Evolutionary conservation across 1,140 invertebrate genomes (phyloP).

Genomic region (Philopotamus ludificatus): DNA sequence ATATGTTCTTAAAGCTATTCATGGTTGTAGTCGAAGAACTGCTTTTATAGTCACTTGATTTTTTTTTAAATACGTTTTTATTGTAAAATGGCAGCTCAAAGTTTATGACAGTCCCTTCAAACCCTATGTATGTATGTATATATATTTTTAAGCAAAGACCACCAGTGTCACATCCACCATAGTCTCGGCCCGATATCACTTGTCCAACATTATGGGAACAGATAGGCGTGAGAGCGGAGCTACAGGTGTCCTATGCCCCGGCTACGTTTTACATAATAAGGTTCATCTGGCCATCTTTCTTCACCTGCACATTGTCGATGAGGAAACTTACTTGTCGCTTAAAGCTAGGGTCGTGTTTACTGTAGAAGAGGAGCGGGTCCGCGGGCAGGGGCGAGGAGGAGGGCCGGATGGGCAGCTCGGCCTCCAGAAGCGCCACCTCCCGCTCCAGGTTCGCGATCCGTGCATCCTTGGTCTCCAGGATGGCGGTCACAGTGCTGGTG

Average conservation of each 20-base stretch:
- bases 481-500: constrained; percentile 72
- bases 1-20: no score
- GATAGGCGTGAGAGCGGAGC: constrained; percentile 13
- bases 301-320: constrained; percentile 72
- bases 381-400: constrained; percentile 52
- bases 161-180: no score
- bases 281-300: constrained; percentile 64
- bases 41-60: no score
- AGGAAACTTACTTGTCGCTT: constrained; percentile 81
- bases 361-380: constrained; percentile 55
- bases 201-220: no score
- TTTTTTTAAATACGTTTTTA: no score
- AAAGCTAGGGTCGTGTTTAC: constrained; percentile 64
- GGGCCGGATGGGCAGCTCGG: constrained; percentile 62
- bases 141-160: not conserved
- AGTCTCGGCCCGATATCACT: no score
- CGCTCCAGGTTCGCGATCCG: constrained; percentile 82
- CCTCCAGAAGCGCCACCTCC: constrained; percentile 72
- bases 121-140: no score
- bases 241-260: constrained; percentile 14
- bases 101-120: no score
- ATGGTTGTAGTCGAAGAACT: no score
- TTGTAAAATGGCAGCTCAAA: no score
- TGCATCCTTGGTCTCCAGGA: constrained; percentile 81
- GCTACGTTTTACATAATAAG: constrained; percentile 44